Conservation (phyloP, 1,140 invertebrate genomes). For the Sinonovacula constricta region DNA sequence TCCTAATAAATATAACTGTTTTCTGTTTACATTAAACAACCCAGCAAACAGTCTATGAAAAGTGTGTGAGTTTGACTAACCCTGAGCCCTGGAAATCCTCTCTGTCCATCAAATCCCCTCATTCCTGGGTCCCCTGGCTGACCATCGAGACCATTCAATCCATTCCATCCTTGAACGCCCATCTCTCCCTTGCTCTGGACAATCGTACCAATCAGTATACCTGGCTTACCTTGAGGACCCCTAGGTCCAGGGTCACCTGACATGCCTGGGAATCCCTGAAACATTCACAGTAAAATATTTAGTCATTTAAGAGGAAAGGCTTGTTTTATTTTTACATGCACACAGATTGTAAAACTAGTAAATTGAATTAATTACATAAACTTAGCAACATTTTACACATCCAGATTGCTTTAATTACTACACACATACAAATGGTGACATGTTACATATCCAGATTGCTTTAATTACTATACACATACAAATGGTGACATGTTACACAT, state of each 20-base stretch:
- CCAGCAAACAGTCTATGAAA: not conserved
- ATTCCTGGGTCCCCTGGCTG: too few species aligned
- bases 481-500: too few species aligned
- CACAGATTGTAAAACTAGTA: too few species aligned
- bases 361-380: too few species aligned
- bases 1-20: not conserved
- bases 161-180: not conserved
- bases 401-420: too few species aligned
- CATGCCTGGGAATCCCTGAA: not conserved
- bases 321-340: too few species aligned
- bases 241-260: not conserved
- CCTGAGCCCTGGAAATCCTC: slow-evolving; percentile 41
- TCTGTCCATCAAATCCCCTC: slow-evolving; percentile 33
- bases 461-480: too few species aligned
- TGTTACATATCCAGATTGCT: too few species aligned
- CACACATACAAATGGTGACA: too few species aligned
- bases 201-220: not conserved
- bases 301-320: not conserved
- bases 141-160: too few species aligned
- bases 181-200: not conserved
- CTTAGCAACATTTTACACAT: too few species aligned
- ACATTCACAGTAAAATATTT: not conserved
- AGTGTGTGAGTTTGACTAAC: not conserved
- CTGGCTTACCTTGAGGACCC: not conserved
- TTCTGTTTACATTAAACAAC: not conserved